Evolutionary conservation across 2,113 vertebrate genomes (phyloP).

Genomic region (Cnemophilus loriae): DNA sequence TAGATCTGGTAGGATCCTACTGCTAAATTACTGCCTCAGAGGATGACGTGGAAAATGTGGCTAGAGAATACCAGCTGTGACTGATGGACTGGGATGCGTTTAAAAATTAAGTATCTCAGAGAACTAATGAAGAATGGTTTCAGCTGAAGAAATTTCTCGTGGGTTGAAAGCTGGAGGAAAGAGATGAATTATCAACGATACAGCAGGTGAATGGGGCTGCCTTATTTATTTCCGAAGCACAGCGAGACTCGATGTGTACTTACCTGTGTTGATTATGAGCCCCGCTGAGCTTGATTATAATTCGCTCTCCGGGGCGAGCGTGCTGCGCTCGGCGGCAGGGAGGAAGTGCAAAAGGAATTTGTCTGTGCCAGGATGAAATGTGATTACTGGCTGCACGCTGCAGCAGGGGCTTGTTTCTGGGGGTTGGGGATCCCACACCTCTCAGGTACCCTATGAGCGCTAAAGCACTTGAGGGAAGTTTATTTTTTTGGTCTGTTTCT

Average conservation of each 20-base stretch:
- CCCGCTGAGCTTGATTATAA: conserved; percentile 22
- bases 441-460: not conserved
- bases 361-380: not conserved
- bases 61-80: not conserved
- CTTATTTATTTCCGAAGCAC: not conserved
- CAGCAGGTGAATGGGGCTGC: not conserved
- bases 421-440: not conserved
- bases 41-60: not conserved
- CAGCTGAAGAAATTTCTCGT: not conserved
- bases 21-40: not conserved
- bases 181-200: not conserved
- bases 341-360: conserved; percentile 4
- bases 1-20: not conserved
- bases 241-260: not conserved
- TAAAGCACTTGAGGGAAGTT: not conserved
- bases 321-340: not conserved
- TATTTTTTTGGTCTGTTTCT: not conserved
- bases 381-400: not conserved
- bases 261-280: conserved; percentile 32
- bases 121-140: not conserved
- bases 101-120: not conserved
- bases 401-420: not conserved
- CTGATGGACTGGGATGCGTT: not conserved
- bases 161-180: not conserved
- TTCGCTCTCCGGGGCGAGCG: not conserved